A percentile compares a stretch with the other conserved stretches of the same genome.
Conservation (phyloP, 2,888 invertebrate species). For the Trachelus iudaicus region DNA sequence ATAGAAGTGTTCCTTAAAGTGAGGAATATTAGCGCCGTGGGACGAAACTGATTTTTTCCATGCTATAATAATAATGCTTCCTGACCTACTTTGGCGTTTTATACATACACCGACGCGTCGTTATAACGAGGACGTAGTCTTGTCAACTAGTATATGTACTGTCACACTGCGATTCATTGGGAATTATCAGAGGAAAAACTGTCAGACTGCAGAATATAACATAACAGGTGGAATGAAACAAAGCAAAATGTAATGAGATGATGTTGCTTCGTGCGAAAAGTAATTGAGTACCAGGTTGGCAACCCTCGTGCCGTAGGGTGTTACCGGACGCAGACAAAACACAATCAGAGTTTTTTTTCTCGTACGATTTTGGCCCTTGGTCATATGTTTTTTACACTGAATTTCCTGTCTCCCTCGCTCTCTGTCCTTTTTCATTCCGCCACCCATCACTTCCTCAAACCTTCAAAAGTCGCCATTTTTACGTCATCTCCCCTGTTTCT, state of each 20-base stretch:
- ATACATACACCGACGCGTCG: neutral
- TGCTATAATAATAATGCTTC: neutral
- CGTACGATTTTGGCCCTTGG: neutral
- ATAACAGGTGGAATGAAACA: neutral
- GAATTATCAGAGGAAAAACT: neutral
- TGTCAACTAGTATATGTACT: neutral
- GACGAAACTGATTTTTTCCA: neutral
- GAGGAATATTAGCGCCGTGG: neutral
- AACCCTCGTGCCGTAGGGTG: neutral
- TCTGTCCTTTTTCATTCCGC: neutral
- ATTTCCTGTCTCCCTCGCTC: constrained; percentile 4
- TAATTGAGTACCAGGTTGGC: neutral
- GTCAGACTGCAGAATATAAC: neutral
- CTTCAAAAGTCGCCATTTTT: neutral
- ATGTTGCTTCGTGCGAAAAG: neutral
- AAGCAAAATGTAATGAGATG: neutral
- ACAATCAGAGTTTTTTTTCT: constrained; percentile 8
- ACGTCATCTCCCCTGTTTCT: neutral
- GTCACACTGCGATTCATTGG: neutral
- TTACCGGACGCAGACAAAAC: neutral
- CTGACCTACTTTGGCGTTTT: neutral
- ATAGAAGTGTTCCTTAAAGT: neutral
- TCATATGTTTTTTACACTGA: constrained; percentile 1
- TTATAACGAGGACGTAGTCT: neutral
- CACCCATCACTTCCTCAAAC: neutral